Percentiles rank a stretch among this genome's conserved stretches.
Conservation (phyloP, 2,888 invertebrate genomes). For the Bhutanitis thaidina region DNA sequence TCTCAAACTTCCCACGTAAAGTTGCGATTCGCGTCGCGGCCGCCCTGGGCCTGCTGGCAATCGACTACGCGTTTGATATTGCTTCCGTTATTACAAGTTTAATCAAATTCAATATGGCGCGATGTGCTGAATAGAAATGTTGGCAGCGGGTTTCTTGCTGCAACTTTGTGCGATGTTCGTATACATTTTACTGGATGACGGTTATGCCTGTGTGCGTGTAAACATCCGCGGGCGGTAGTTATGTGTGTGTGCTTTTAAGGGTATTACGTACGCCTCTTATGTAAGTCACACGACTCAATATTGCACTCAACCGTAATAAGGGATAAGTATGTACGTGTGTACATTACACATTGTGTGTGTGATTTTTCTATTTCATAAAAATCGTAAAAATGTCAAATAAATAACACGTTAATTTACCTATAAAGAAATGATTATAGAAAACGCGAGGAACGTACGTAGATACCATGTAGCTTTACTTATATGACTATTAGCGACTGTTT, state of each 20-base stretch:
- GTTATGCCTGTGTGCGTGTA: neutral
- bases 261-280: no score
- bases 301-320: no score
- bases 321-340: no score
- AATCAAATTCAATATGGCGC: constrained; percentile 32
- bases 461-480: no score
- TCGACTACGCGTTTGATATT: constrained; percentile 26
- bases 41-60: constrained; percentile 20
- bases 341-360: no score
- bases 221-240: neutral
- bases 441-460: no score
- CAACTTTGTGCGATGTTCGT: neutral
- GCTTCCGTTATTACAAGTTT: constrained; percentile 32
- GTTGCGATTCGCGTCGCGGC: constrained; percentile 17
- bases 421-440: no score
- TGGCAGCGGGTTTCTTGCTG: constrained; percentile 5
- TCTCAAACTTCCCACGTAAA: neutral
- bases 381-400: no score
- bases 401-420: no score
- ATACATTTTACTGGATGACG: neutral
- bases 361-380: no score
- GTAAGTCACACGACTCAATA: no score
- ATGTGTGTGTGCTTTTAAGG: neutral
- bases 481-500: no score
- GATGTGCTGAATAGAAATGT: constrained; percentile 17